Percentiles rank a stretch among this genome's conserved stretches.
Conservation (phyloP, 2,888 invertebrate species). For the Tiliacea aurago region DNA sequence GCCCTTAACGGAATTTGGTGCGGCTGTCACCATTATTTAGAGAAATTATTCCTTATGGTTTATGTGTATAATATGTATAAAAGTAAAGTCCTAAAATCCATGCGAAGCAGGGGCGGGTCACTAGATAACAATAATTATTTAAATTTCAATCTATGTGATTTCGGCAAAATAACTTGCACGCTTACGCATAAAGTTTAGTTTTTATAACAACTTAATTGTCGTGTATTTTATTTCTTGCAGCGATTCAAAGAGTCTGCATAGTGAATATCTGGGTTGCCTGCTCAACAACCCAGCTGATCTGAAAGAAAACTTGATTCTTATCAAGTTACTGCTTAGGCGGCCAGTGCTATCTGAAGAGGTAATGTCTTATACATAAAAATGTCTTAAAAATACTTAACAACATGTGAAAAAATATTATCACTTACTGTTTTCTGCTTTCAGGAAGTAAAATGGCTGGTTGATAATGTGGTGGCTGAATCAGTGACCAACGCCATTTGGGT, state of each 20-base stretch:
- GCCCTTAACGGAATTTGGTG: no score
- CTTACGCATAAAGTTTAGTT: background rate
- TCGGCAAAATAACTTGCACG: background rate
- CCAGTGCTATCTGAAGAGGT: constrained; percentile 81
- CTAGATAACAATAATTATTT: background rate
- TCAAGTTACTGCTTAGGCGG: constrained; percentile 78
- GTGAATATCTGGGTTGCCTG: constrained; percentile 74
- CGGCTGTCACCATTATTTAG: no score
- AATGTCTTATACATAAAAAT: constrained; percentile 7
- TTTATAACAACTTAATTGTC: background rate
- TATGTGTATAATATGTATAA: background rate
- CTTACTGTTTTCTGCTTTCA: constrained; percentile 64
- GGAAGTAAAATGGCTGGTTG: constrained; percentile 79
- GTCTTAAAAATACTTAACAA: background rate
- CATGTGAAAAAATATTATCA: background rate
- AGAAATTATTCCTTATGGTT: background rate
- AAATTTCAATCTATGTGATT: background rate
- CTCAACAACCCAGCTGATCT: constrained; percentile 67
- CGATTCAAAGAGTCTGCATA: constrained; percentile 75
- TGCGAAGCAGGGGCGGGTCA: no score
- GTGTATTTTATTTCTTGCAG: constrained; percentile 63
- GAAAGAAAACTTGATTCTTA: constrained; percentile 77
- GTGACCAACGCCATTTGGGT: constrained; percentile 80
- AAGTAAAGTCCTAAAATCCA: background rate
- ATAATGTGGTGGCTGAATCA: constrained; percentile 64